A percentile compares a stretch with the other conserved stretches of the same genome.
Evolutionary conservation across 1,140 invertebrate species (phyloP).

Genomic region (Solen grandis): DNA sequence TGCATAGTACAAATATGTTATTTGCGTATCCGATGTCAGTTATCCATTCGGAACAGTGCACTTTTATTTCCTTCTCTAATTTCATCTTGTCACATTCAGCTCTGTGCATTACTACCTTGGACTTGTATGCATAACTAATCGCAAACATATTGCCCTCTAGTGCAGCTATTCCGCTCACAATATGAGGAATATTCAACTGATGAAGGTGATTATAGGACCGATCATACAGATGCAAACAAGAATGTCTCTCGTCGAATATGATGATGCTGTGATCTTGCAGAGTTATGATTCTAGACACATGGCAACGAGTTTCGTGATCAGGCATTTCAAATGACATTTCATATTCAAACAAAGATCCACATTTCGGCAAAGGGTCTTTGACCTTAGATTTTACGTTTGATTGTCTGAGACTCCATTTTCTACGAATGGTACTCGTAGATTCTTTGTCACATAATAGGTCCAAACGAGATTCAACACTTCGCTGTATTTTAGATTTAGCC

Average conservation of each 20-base stretch:
- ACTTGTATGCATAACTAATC: slow-evolving; percentile 29
- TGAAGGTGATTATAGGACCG: background rate
- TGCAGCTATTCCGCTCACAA: slow-evolving; percentile 2
- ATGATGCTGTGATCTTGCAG: slow-evolving; percentile 8
- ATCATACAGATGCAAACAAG: slow-evolving; percentile 13
- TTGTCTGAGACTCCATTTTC: slow-evolving; percentile 33
- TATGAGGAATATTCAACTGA: slow-evolving; percentile 19
- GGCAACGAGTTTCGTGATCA: slow-evolving; percentile 10
- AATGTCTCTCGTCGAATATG: slow-evolving; percentile 23
- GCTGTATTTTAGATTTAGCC: no score
- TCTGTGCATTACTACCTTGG: background rate
- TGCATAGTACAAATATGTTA: slow-evolving; percentile 24
- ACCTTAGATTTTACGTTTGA: slow-evolving; percentile 9
- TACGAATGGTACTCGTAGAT: slow-evolving; percentile 30
- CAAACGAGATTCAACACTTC: no score
- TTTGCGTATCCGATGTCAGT: slow-evolving; percentile 10
- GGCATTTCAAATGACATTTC: slow-evolving; percentile 8
- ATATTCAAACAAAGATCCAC: slow-evolving; percentile 9
- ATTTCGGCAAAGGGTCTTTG: background rate
- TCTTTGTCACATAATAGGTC: no score
- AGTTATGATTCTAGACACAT: slow-evolving; percentile 12
- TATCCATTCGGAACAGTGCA: slow-evolving; percentile 33
- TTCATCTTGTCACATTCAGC: background rate
- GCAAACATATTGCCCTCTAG: slow-evolving; percentile 5
- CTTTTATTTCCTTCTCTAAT: slow-evolving; percentile 2